Percentiles rank a stretch among this genome's conserved stretches.
These are phyloP conservation scores for Heteromurus nitidus DNA, from an alignment of 2,888 invertebrate genomes.

Conservation along the genomic window DNA sequence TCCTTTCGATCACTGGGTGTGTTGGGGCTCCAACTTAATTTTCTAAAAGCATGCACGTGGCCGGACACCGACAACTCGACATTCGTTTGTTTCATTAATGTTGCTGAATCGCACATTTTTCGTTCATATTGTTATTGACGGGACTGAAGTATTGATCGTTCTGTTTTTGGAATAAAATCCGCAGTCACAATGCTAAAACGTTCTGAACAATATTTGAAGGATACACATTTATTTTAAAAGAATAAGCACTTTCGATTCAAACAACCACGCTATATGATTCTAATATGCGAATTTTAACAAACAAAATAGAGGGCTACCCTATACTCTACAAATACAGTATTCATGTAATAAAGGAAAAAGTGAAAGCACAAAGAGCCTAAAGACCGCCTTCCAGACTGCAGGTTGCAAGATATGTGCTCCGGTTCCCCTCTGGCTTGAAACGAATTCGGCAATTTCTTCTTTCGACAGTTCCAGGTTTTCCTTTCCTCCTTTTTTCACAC, in stretches of 20 bases:
- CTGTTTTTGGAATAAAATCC: no score
- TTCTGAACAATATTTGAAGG: slow-evolving; percentile 1
- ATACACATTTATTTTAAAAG: slow-evolving; percentile 59
- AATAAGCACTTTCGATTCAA: slow-evolving; percentile 59
- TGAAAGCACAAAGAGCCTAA: slow-evolving; percentile 22
- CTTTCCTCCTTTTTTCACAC: slow-evolving; percentile 22
- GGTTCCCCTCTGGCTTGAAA: slow-evolving; percentile 14
- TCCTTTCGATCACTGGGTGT: no score
- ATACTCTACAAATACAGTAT: slow-evolving; percentile 1
- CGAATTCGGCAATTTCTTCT: slow-evolving; percentile 48
- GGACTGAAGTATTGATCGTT: no score
- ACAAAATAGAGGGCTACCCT: background rate
- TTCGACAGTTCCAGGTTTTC: slow-evolving; percentile 14
- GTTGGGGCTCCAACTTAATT: no score
- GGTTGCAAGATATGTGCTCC: background rate
- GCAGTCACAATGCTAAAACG: no score
- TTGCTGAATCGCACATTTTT: no score
- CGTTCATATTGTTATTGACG: no score
- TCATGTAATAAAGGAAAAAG: slow-evolving; percentile 27
- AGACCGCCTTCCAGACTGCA: slow-evolving; percentile 1
- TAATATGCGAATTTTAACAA: background rate
- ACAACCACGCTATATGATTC: background rate
- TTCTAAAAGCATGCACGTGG: no score
- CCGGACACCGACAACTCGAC: no score
- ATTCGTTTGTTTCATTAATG: no score